Evolutionary conservation across 2,888 invertebrate genomes (phyloP).

Genomic region (Melieria picta): DNA sequence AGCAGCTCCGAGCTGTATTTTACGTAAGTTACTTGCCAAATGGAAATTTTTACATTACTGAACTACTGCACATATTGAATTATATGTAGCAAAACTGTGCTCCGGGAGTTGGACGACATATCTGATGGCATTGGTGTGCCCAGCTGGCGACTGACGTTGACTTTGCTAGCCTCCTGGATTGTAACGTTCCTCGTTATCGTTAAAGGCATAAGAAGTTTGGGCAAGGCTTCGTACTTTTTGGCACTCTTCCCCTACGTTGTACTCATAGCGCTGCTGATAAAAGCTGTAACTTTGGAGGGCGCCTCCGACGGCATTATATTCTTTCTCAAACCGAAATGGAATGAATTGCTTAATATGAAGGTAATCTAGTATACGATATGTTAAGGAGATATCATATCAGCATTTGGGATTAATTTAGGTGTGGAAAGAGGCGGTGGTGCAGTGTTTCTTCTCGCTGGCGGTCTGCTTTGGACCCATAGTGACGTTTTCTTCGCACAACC

Average conservation of each 20-base stretch:
- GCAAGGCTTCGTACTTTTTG: constrained; percentile 88
- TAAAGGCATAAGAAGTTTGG: constrained; percentile 80
- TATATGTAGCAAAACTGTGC: constrained; percentile 56
- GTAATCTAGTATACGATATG: constrained; percentile 20
- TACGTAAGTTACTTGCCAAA: constrained; percentile 63
- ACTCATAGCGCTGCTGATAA: constrained; percentile 77
- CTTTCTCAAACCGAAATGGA: constrained; percentile 84
- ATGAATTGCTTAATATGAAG: constrained; percentile 56
- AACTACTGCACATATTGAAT: background rate
- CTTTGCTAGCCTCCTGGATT: constrained; percentile 75
- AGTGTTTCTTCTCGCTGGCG: constrained; percentile 83
- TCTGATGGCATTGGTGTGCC: constrained; percentile 68
- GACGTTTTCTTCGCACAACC: constrained; percentile 83
- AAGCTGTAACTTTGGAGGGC: constrained; percentile 74
- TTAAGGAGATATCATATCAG: background rate
- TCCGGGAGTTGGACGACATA: constrained; percentile 66
- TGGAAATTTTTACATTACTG: background rate
- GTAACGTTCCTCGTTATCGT: constrained; percentile 76
- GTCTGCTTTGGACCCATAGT: constrained; percentile 80
- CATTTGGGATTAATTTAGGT: constrained; percentile 66
- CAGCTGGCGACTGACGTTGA: constrained; percentile 75
- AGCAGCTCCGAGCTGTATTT: constrained; percentile 73
- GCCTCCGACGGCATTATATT: constrained; percentile 80
- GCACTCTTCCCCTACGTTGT: constrained; percentile 87
- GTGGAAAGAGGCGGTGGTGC: constrained; percentile 83